Evolutionary conservation across 1,140 invertebrate species (phyloP), one percentile per base, ranked within the genome.

Genomic region (Platyura marginata): DNA sequence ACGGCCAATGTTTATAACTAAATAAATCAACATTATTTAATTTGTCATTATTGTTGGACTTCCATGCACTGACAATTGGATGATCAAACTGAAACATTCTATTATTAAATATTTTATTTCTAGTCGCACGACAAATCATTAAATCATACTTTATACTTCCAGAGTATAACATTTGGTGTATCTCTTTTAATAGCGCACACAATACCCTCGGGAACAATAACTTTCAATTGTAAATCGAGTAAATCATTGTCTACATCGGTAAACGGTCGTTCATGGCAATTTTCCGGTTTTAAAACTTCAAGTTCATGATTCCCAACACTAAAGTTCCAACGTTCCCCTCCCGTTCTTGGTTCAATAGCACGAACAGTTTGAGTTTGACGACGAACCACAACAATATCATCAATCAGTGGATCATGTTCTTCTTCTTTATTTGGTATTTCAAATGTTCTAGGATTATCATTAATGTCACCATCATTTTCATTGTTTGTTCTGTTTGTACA

Each of bases 281-380:
- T 63, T 46, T 64, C 49, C 47, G 62, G 52, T 48, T 63, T 46
- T 46, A 66, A 50, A 47, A 87, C 51, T 37, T 76, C 74, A 25
- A 93, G 49, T 48, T 91, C 77, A 63, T 91, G 81, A 46, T 86
- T 77, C 2, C 82, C 87, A 22, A 95, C 89, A 61, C 86, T 92
- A 54, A 92, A 96, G 66, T 95, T 94, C 91, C 91, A 95, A 52
- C 85, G 86, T 69, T 95, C 90, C 38, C 63, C 55, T 9, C 91
- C 90, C 23, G 74, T 76, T 23, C 75, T 67, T 1, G 85, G 77
- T 57, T 94, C 88, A 18, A 90, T 68, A 22, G 89, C 89, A 44
- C 90, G 63, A 9, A 95, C 79, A 41, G 80, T 91, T 60, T 87
- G 83, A 35, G 85, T 85, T 48, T 77, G 76, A 21, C 86, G 69